Percentiles rank a stretch among this genome's conserved stretches.
Conservation (phyloP, 2,113 vertebrate species). For the Catharus minimus region DNA sequence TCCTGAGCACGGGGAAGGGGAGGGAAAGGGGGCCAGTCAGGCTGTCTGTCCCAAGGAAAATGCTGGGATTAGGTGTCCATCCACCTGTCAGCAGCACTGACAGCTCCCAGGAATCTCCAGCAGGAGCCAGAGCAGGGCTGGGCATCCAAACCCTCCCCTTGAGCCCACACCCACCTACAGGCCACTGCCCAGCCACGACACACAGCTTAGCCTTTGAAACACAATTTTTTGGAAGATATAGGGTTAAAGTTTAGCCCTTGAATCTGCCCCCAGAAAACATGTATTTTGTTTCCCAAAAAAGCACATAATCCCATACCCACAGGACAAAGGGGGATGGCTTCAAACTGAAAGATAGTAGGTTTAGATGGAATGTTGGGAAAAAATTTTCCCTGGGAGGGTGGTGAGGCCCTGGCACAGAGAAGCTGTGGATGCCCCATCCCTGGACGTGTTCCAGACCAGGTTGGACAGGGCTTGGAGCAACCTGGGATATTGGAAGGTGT, state of each 20-base stretch:
- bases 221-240: neutral
- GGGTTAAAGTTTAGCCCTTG: neutral
- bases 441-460: neutral
- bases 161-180: neutral
- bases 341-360: neutral
- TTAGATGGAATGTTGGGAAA: neutral
- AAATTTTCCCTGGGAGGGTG: neutral
- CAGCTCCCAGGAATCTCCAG: neutral
- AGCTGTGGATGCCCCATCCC: neutral
- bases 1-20: neutral
- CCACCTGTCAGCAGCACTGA: neutral
- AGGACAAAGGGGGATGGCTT: neutral
- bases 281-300: neutral
- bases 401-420: neutral
- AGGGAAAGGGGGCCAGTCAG: neutral
- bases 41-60: neutral
- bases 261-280: neutral
- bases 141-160: neutral
- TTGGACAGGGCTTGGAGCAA: accelerated
- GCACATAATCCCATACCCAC: neutral
- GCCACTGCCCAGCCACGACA: neutral
- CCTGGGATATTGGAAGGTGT: neutral
- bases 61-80: neutral
- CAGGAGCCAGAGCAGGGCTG: neutral
- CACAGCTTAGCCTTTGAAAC: neutral